Percentiles rank a stretch among this genome's conserved stretches.
Evolutionary conservation across 2,888 invertebrate genomes (phyloP).

Genomic region (Ptycholaimellus sp.): DNA sequence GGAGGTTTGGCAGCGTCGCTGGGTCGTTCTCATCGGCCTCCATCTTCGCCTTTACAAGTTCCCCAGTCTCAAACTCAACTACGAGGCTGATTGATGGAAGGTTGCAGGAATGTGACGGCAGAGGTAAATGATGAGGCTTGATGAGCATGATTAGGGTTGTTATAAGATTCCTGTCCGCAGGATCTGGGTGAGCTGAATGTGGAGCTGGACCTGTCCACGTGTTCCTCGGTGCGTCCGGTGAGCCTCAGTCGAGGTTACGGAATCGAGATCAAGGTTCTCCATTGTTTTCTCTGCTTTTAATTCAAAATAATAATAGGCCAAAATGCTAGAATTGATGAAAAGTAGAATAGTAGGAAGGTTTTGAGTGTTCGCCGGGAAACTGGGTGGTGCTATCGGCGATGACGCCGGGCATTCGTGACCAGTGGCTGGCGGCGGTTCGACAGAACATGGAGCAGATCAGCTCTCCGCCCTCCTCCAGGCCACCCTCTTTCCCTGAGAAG

Average conservation of each 20-base stretch:
- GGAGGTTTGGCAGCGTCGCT: conserved; percentile 24
- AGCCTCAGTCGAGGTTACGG: conserved; percentile 20
- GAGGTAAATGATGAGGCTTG: no score
- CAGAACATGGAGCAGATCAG: no score
- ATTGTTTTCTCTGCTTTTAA: background rate
- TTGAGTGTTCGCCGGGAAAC: conserved; percentile 7
- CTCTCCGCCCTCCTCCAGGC: no score
- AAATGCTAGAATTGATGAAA: background rate
- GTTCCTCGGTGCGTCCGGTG: conserved; percentile 21
- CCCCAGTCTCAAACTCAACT: no score
- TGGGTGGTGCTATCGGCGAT: conserved; percentile 21
- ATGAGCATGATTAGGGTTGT: no score
- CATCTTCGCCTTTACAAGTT: conserved; percentile 19
- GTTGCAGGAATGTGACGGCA: conserved; percentile 21
- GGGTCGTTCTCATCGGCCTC: conserved; percentile 23
- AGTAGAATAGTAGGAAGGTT: background rate
- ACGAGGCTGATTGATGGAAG: no score
- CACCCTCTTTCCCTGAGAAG: no score
- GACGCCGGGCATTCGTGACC: conserved; percentile 25
- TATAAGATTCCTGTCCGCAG: no score
- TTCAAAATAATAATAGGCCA: no score
- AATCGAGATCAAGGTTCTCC: conserved; percentile 20
- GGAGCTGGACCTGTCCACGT: conserved; percentile 19
- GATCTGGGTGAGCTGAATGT: conserved; percentile 17
- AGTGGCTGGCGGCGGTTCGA: conserved; percentile 21